phyloP scores from a whole-genome alignment of 2,888 invertebrate genomes.

The Drosophila ustulata region DNA sequence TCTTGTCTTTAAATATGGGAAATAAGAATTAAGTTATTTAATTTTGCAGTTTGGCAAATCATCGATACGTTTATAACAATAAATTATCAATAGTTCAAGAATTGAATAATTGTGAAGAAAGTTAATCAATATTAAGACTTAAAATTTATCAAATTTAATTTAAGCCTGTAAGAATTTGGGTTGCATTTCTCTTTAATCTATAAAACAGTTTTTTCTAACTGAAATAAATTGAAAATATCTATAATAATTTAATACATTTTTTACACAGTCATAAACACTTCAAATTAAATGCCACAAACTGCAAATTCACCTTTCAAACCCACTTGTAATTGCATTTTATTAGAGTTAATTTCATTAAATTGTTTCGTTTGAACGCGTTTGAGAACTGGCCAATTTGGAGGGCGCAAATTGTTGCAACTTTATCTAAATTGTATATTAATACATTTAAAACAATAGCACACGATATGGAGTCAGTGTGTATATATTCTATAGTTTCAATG shows the following conservation, averaged over 20 bases:
- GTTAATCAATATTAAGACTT: too few species aligned
- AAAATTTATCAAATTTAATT: too few species aligned
- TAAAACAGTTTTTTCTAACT: too few species aligned
- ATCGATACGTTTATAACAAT: too few species aligned
- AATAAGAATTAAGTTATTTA: too few species aligned
- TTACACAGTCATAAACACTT: not conserved
- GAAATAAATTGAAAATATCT: too few species aligned
- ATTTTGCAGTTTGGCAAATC: too few species aligned
- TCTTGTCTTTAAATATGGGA: too few species aligned
- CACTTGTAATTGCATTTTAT: constrained; percentile 48
- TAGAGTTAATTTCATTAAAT: constrained; percentile 40
- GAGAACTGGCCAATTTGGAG: constrained; percentile 29
- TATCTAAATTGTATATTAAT: constrained; percentile 39
- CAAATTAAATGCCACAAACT: constrained; percentile 25
- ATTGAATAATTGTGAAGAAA: too few species aligned
- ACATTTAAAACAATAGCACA: constrained; percentile 1
- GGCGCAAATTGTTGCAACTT: constrained; percentile 43
- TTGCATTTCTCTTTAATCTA: too few species aligned
- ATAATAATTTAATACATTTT: not conserved
- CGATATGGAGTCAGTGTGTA: constrained; percentile 10
- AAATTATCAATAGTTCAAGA: too few species aligned
- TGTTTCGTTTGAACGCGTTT: constrained; percentile 46
- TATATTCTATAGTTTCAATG: constrained; percentile 60
- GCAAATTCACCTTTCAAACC: constrained; percentile 23
- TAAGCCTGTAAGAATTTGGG: too few species aligned